Base-by-base conservation (phyloP, 2,888 invertebrate genomes). In the Cylindroiulus punctatus region DNA sequence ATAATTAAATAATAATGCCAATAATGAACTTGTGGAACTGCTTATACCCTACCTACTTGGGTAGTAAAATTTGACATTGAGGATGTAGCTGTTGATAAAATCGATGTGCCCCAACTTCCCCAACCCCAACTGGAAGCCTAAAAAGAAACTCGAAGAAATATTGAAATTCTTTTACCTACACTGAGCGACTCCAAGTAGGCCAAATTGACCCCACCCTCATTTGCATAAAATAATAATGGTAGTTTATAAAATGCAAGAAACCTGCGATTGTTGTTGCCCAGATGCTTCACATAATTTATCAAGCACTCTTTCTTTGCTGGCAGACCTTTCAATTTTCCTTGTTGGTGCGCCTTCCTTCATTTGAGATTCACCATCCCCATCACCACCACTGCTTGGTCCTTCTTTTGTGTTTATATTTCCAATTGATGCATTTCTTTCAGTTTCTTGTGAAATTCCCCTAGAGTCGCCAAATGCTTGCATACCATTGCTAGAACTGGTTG, bases 81-180 rank as follows among this genome's bases (percentile, higher is more conserved):
- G 87, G 94, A 94, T 8, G 94, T 94, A 0, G 97, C 97, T 10
- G 95, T 94, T 87, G 93, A 94, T 42, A 97, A 91, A 14, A 97
- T 91, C 0, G 95, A 94, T 88, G 94, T 94, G 0, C 95, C 96
- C 94, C 96, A 96, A 90, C 93, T 93, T 0, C 95, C 94, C 95
- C 96, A 96, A 7, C 92, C 91, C 57, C 92, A 88, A 52, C 87
- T 86, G 17, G 86, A 85, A 40, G 87, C 26, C 88, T 88, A 85
- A 76, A 85, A 76, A 57, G 8, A 44, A 44, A 44, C 12, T 3
- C 12, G 10, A 12, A 8, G 44, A 44, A 7, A 7, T 36, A 4
- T 36, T 36, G 7, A 36, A 36, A 36, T 36, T 36, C 36, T 36
- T 36, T 36, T 36, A 36, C 36, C 2, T 4, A 36, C 7, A 36